A percentile compares a stretch with the other conserved stretches of the same genome.
These are phyloP conservation scores for Drosophila prolongata DNA, from an alignment of 2,888 invertebrate genomes.

Conservation along the genomic window DNA sequence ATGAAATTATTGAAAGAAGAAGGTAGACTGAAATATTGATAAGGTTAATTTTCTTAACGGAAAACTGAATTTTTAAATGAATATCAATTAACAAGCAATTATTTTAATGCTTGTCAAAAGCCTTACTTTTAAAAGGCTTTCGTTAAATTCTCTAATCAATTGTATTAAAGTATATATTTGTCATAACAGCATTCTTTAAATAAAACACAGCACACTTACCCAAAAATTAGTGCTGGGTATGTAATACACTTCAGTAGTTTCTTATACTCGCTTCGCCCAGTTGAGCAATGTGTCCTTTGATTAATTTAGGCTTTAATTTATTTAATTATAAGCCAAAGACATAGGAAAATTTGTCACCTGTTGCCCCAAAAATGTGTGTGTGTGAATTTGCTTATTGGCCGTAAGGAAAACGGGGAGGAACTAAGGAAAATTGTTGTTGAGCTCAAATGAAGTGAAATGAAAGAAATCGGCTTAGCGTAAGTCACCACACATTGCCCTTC, in stretches of 20 bases:
- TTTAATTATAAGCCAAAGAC: slow-evolving; percentile 21
- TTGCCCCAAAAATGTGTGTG: slow-evolving; percentile 35
- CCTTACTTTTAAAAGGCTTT: too few species aligned
- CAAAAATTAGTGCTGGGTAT: neutral
- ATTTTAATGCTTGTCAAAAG: too few species aligned
- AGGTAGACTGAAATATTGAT: too few species aligned
- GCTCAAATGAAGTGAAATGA: slow-evolving; percentile 65
- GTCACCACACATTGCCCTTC: slow-evolving; percentile 41
- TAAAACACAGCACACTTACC: neutral
- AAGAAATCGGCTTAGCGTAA: slow-evolving; percentile 61
- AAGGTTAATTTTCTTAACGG: too few species aligned
- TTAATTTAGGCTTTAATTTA: slow-evolving; percentile 26
- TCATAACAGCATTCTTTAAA: too few species aligned
- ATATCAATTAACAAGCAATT: too few species aligned
- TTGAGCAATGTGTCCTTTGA: slow-evolving; percentile 1
- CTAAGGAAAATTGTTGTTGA: slow-evolving; percentile 17
- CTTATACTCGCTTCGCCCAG: neutral
- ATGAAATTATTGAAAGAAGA: too few species aligned
- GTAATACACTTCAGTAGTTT: neutral
- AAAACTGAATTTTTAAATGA: too few species aligned
- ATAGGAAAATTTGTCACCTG: slow-evolving; percentile 32
- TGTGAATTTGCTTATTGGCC: slow-evolving; percentile 40
- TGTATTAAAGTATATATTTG: too few species aligned
- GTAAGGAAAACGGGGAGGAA: neutral
- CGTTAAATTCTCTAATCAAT: too few species aligned